Evolutionary conservation across 1,140 invertebrate genomes (phyloP).

Genomic region (Drosophila oshimai): DNA sequence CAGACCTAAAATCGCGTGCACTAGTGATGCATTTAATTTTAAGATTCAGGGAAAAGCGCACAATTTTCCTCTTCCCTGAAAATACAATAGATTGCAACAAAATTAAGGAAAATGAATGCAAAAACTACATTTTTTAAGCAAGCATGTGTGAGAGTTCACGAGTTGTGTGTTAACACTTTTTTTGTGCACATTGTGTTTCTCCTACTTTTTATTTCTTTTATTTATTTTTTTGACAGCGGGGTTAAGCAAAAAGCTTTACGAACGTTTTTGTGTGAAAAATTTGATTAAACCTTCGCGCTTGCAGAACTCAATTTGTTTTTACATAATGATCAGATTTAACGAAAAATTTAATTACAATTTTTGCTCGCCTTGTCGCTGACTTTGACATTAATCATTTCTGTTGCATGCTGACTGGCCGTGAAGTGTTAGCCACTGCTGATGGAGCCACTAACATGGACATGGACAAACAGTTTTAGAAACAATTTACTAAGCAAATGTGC

Average conservation of each 20-base stretch:
- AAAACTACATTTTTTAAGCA: neutral
- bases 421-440: conserved; percentile 36
- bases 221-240: neutral
- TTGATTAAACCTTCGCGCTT: conserved; percentile 44
- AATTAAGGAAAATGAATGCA: neutral
- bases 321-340: conserved; percentile 44
- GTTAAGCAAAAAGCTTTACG: conserved; percentile 18
- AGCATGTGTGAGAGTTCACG: conserved; percentile 43
- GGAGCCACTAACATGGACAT: conserved; percentile 26
- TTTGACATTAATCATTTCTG: conserved; percentile 44
- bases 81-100: neutral
- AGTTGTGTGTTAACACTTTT: conserved; percentile 35
- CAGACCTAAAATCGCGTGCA: conserved; percentile 12
- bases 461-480: conserved; percentile 36
- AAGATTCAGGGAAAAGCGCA: conserved; percentile 4
- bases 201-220: conserved; percentile 19
- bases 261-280: conserved; percentile 49
- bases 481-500: conserved; percentile 33
- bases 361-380: conserved; percentile 11
- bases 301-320: conserved; percentile 32
- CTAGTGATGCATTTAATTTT: conserved; percentile 8
- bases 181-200: conserved; percentile 24
- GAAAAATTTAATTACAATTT: conserved; percentile 36
- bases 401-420: conserved; percentile 21
- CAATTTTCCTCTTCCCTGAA: conserved; percentile 1